Conservation (phyloP, 2,113 vertebrate species). For the Perccottus glenii region DNA sequence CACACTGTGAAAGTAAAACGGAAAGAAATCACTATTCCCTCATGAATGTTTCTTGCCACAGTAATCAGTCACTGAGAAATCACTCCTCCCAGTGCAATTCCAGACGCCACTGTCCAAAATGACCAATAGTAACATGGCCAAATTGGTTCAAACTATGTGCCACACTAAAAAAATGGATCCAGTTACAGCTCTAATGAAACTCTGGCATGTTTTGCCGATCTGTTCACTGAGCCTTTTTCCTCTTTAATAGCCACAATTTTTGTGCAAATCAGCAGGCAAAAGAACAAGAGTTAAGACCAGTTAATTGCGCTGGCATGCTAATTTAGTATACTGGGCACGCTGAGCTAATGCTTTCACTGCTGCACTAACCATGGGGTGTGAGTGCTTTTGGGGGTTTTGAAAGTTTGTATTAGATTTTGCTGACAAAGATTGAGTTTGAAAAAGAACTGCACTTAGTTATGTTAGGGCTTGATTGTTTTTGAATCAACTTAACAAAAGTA, state of each 20-base stretch:
- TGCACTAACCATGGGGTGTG: slow-evolving; percentile 35
- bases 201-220: slow-evolving; percentile 44
- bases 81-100: slow-evolving; percentile 30
- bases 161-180: slow-evolving; percentile 51
- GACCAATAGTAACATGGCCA: slow-evolving; percentile 44
- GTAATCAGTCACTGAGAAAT: slow-evolving; percentile 50
- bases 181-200: slow-evolving; percentile 58
- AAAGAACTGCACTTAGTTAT: background rate
- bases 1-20: slow-evolving; percentile 31
- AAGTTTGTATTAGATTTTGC: slow-evolving; percentile 32
- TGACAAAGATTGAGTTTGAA: slow-evolving; percentile 41
- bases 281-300: slow-evolving; percentile 46
- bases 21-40: slow-evolving; percentile 38
- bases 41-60: slow-evolving; percentile 43
- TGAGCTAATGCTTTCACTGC: slow-evolving; percentile 54
- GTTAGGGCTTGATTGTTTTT: background rate
- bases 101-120: slow-evolving; percentile 56
- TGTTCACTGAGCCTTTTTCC: slow-evolving; percentile 37
- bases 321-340: slow-evolving; percentile 45
- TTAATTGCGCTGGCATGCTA: slow-evolving; percentile 47
- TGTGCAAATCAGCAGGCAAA: slow-evolving; percentile 51
- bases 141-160: slow-evolving; percentile 55
- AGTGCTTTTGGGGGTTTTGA: slow-evolving; percentile 25
- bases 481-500: background rate
- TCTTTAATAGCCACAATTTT: slow-evolving; percentile 47